Evolutionary conservation across 2,113 vertebrate species (phyloP), one percentile per base, ranked within the genome.

Genomic region (Dromiciops gliroides): DNA sequence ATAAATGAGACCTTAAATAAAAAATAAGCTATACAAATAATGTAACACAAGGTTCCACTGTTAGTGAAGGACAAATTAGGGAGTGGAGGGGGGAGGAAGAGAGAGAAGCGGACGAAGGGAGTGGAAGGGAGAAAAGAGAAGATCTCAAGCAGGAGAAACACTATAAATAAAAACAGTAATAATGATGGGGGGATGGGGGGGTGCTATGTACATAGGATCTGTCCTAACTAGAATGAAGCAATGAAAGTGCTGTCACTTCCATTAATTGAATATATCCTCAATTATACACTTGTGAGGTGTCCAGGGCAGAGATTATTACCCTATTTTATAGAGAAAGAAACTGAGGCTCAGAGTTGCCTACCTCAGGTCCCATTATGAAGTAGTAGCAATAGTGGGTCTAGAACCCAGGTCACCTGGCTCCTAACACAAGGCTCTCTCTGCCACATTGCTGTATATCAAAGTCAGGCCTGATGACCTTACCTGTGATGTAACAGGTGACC

Each of bases 401-500:
- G 56, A 60, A 48, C 2, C 91, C 16, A 28, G 37, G 28, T 51
- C 51, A 90, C 89, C 83, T 28, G 44, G 12, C 7, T 48, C 44
- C 24, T 93, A 56, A 91, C 88, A 1, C 24, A 91, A 14, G 25
- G 48, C 24, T 12, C 67, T 93, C 91, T 51, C n/a, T n/a, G 91
- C 2, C 1, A 9, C 7, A 89, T 4, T 12, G 52, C 19, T 22
- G 26, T 60, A 44, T 37, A 48, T 50, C 2, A 8, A 3, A 50
- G 47, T 49, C 12, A n/a, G 28, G 51, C 24, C 14, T 50, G 31
- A 2, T 56, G 26, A 48, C 31, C 99, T 98, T 97, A 99, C 99
- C 99, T 97, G 99, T 99, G 96, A 99, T 99, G 97, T 99, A 99
- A 98, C 99, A 99, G 0, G 98, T 99, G 96, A 99, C 98, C 0